Base-by-base conservation (phyloP, 2,797 vertebrate genomes). In the Graptemys geographica region DNA sequence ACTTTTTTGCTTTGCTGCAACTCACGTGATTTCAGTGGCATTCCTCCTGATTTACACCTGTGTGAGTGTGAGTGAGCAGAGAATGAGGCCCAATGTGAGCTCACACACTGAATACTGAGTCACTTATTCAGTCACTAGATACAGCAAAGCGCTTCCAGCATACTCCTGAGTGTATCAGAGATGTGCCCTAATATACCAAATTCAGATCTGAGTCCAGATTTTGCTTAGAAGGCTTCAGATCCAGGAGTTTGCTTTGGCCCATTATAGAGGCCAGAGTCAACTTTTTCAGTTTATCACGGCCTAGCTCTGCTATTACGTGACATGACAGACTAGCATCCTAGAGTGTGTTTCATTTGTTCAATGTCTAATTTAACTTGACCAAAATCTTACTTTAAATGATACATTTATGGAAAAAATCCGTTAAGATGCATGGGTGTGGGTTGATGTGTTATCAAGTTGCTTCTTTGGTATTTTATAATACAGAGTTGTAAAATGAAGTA, bases 91-190 rank as follows among this genome's bases (percentile, higher is more conserved):
- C 87, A 84, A 15, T 52, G 1, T 8, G 65, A 79, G 89, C 87
- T 96, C 92, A 93, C 80, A 79, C 33, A 9, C 87, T 19, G 37
- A 44, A 11, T 13, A 87, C 88, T 90, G 82, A 91, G 53, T 96
- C 91, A 81, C 55, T 81, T 93, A 62, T 41, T 95, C 47, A 3
- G 76, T n/a, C 74, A 31, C 57, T 78, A 84, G 9, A 4, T 57
- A 55, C n/a, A 84, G 89, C 84, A 87, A 96, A 91, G 91, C 59
- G 69, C 76, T 95, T 87, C 86, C 53, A 93, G 79, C 72, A 79
- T 62, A 47, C 83, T 81, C 88, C 59, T 80, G 91, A 94, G 79
- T 59, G 49, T 33, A 69, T 82, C 84, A 44, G 65, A 89, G 41
- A 25, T 13, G 2, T 33, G 47, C 86, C 84, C 4, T 1, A 76